Conservation (phyloP, 2,113 vertebrate species). For the Tyto alba region DNA sequence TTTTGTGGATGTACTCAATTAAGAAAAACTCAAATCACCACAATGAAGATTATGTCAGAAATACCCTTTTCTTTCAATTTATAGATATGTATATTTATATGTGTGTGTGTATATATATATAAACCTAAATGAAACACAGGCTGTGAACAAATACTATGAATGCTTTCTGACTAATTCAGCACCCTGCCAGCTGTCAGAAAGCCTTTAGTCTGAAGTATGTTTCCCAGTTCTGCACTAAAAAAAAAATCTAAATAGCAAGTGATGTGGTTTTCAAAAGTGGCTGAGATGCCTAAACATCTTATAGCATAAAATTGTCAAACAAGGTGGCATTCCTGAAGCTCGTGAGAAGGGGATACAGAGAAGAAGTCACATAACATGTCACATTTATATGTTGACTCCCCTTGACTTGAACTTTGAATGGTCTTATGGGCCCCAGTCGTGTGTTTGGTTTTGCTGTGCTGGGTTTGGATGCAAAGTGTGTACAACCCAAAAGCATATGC, state of each 20-base stretch:
- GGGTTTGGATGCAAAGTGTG: too few relatives aligned
- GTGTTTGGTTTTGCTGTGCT: not conserved
- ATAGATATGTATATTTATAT: not conserved
- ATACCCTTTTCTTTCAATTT: not conserved
- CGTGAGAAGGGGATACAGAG: not conserved
- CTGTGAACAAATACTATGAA: not conserved
- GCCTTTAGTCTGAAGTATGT: not conserved
- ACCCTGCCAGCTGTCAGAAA: not conserved
- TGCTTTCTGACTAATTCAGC: not conserved
- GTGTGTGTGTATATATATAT: not conserved
- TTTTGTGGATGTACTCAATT: not conserved
- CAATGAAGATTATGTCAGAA: not conserved
- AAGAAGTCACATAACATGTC: not conserved
- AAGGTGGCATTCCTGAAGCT: not conserved
- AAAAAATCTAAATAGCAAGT: not conserved
- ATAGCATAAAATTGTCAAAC: not conserved
- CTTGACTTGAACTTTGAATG: not conserved
- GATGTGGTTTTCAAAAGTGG: not conserved
- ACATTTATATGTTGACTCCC: not conserved
- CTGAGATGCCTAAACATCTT: not conserved
- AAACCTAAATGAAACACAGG: not conserved
- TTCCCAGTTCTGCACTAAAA: not conserved
- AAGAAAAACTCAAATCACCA: not conserved
- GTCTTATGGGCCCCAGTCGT: not conserved
- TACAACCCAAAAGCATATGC: not conserved